Conservation (phyloP, 2,888 invertebrate species). For the Drosophila emarginata region DNA sequence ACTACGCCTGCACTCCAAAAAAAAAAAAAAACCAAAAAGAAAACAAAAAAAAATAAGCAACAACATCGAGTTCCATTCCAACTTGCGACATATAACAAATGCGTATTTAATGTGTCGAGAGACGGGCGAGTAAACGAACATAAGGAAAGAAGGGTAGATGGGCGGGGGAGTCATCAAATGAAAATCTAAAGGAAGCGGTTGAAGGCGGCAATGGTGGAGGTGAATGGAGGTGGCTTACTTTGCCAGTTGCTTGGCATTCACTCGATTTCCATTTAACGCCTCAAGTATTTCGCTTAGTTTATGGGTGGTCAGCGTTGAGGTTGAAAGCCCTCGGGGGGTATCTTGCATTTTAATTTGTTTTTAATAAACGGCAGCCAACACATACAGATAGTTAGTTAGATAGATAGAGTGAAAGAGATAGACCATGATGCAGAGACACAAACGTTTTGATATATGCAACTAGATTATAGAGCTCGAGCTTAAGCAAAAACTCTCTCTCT, state of each 20-base stretch:
- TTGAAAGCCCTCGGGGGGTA: slow-evolving; percentile 62
- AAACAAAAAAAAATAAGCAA: neutral
- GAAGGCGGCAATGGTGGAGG: neutral
- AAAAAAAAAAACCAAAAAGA: neutral
- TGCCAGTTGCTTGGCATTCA: slow-evolving; percentile 20
- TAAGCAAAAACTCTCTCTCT: slow-evolving; percentile 15
- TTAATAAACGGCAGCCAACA: slow-evolving; percentile 63
- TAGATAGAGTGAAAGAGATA: neutral
- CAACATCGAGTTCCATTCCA: slow-evolving; percentile 31
- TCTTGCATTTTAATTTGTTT: slow-evolving; percentile 71
- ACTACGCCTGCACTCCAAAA: slow-evolving; percentile 49
- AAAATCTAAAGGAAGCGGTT: too few species aligned
- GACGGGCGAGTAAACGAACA: slow-evolving; percentile 12
- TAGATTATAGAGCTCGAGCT: slow-evolving; percentile 58
- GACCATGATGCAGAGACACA: slow-evolving; percentile 21
- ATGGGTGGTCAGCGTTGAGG: slow-evolving; percentile 73
- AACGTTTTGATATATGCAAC: slow-evolving; percentile 64
- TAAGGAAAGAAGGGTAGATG: neutral
- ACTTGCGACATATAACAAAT: slow-evolving; percentile 73
- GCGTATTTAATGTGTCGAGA: slow-evolving; percentile 78
- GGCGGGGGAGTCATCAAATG: neutral
- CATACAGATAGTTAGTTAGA: neutral
- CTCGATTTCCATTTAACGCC: slow-evolving; percentile 71
- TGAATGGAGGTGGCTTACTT: neutral
- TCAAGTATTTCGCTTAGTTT: slow-evolving; percentile 57